Percentiles rank a stretch among this genome's conserved stretches.
phyloP scores from a whole-genome alignment of 1,140 invertebrate species.

The Branchinecta lynchi region DNA sequence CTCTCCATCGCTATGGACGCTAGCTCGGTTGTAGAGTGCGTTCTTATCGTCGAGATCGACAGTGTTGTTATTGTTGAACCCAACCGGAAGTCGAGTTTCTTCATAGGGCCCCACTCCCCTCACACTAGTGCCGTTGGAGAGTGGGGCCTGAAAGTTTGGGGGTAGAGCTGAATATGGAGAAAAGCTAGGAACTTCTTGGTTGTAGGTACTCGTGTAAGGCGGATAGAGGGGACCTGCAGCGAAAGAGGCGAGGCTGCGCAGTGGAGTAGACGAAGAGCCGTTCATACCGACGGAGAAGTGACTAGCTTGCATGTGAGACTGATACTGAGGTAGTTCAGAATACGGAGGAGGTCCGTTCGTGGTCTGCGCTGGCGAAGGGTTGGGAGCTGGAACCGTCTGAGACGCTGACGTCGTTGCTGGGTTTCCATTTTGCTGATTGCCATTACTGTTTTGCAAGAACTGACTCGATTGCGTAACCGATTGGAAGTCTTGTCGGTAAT shows the following conservation, averaged over 20 bases:
- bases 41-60: not conserved
- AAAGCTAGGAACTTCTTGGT: slow-evolving; percentile 3
- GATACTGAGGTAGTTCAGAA: slow-evolving; percentile 5
- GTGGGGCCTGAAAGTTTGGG: slow-evolving; percentile 8
- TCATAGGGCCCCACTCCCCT: slow-evolving; percentile 6
- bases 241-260: not conserved
- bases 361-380: not conserved
- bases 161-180: slow-evolving; percentile 1
- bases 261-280: not conserved
- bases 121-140: not conserved
- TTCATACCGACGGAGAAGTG: not conserved
- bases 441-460: not conserved
- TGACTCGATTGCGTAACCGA: not conserved
- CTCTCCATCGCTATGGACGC: not conserved
- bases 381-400: not conserved
- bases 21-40: not conserved
- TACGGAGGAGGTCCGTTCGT: not conserved
- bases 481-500: slow-evolving; percentile 3
- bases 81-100: not conserved
- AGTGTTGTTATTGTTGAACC: not conserved
- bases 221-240: not conserved
- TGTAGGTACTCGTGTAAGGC: not conserved
- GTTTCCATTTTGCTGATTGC: not conserved
- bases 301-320: not conserved
- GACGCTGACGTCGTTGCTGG: not conserved